Evolutionary conservation across 2,888 invertebrate species (phyloP).

Genomic region (Geotrupes spiniger): DNA sequence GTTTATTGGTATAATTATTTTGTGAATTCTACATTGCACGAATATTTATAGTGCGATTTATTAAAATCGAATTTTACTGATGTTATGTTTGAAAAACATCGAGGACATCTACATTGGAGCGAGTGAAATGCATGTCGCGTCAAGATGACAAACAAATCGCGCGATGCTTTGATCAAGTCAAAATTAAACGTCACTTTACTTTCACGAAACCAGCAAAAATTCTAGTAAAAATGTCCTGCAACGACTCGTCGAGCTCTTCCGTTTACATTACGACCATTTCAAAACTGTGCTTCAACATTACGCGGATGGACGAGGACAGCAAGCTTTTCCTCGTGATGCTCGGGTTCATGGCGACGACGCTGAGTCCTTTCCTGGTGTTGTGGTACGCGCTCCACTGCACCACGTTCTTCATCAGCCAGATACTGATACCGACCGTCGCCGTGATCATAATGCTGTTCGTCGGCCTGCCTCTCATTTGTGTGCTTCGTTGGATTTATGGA

Average conservation of each 20-base stretch:
- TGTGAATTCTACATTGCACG: too few species aligned
- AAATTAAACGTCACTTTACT: too few species aligned
- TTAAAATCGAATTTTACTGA: too few species aligned
- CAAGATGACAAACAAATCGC: too few species aligned
- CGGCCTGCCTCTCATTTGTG: constrained; percentile 26
- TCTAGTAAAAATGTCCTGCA: neutral
- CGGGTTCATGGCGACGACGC: constrained; percentile 22
- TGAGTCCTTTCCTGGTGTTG: constrained; percentile 25
- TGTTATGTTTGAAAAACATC: too few species aligned
- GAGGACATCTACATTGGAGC: too few species aligned
- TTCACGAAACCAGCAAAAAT: neutral
- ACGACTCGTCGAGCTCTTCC: constrained; percentile 16
- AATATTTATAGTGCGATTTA: too few species aligned
- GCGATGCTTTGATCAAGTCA: too few species aligned
- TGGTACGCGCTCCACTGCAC: constrained; percentile 20
- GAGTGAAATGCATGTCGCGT: too few species aligned
- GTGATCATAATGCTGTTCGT: constrained; percentile 24
- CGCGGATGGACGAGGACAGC: constrained; percentile 20
- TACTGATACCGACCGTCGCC: constrained; percentile 23
- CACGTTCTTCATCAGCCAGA: constrained; percentile 17
- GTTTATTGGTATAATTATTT: too few species aligned
- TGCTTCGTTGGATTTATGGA: constrained; percentile 22
- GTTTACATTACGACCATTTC: constrained; percentile 15
- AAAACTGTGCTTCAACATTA: constrained; percentile 16
- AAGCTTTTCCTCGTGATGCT: constrained; percentile 21